Evolutionary conservation across 2,888 invertebrate genomes (phyloP).

Genomic region (Erannis defoliaria): DNA sequence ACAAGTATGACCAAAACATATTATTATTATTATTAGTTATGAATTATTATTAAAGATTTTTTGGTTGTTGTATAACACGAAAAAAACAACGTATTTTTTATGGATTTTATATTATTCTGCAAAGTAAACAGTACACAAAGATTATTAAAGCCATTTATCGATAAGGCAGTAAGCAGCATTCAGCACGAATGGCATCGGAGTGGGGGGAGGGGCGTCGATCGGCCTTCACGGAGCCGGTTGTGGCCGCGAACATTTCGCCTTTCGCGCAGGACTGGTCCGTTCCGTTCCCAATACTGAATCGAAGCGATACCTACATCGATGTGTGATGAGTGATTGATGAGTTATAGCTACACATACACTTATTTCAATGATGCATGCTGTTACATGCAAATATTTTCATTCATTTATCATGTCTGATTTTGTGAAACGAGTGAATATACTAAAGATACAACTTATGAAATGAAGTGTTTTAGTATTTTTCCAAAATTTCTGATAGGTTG

Average conservation of each 20-base stretch:
- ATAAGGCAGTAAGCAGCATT: slow-evolving; percentile 65
- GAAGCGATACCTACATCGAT: slow-evolving; percentile 27
- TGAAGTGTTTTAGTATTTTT: no score
- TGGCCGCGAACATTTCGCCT: slow-evolving; percentile 82
- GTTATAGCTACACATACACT: not conserved
- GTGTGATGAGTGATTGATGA: slow-evolving; percentile 9
- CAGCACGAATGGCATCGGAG: slow-evolving; percentile 58
- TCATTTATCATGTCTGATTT: no score
- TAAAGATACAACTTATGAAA: not conserved
- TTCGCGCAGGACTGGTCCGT: slow-evolving; percentile 78
- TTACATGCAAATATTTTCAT: no score
- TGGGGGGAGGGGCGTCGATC: slow-evolving; percentile 71
- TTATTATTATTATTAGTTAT: not conserved
- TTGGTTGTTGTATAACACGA: not conserved
- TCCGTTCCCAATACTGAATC: slow-evolving; percentile 70
- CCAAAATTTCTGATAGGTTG: no score
- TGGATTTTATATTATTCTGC: slow-evolving; percentile 27
- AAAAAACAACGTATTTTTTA: no score
- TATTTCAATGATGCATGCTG: no score
- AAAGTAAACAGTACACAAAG: slow-evolving; percentile 20
- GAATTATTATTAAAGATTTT: not conserved
- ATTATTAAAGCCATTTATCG: slow-evolving; percentile 63
- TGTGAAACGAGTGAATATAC: slow-evolving; percentile 32
- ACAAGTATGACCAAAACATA: not conserved
- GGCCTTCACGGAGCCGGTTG: slow-evolving; percentile 86